Base-by-base conservation (phyloP, 2,888 invertebrate genomes). In the Rhaphigaster nebulosa region DNA sequence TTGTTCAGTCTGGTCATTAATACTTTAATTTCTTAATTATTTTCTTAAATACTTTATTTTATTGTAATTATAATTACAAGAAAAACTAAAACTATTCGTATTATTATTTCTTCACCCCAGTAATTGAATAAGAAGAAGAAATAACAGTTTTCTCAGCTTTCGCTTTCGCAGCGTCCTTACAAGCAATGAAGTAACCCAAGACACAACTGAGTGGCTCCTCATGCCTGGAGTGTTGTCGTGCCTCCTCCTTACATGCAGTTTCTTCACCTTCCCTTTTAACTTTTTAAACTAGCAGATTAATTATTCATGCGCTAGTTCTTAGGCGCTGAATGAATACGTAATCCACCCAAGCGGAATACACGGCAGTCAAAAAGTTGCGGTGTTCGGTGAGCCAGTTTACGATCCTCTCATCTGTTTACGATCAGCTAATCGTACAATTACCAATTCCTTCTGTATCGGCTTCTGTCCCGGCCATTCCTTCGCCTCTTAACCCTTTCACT, bases 161-260 rank as follows among this genome's bases (percentile, higher is more conserved):
- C 70, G 34, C 34, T 76, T 76, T 76, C 70, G 38, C 34, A 20
- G 70, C 8, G 34, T 23, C 38, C 20, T 23, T 15, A 1, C 20
- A 38, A 38, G 70, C 5, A 23, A 23, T 76, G 70, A 38, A 76
- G 70, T 38, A 76, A 76, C 18, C 65, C 65, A 29, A 23, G 10
- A 23, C 20, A 76, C 13, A 15, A 8, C 70, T 76, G 70, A 76
- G 70, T 76, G 70, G 65, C 29, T 65, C 70, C 70, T 76, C 70
- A 76, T 76, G 70, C 70, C 38, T 2, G 29, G 29, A 60, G 70
- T 38, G 1, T 76, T 38, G 70, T 76, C 70, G 70, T 76, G 70
- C 70, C 70, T 76, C 70, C 70, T 84, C 84, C 45, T 84, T 84
- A 84, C 84, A 84, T n/a, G 84, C 26, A n/a, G 84, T 84, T 84